Percentiles rank a stretch among this genome's conserved stretches.
These are phyloP conservation scores for Malurus elegans DNA, from an alignment of 2,113 vertebrate genomes.

Conservation along the genomic window DNA sequence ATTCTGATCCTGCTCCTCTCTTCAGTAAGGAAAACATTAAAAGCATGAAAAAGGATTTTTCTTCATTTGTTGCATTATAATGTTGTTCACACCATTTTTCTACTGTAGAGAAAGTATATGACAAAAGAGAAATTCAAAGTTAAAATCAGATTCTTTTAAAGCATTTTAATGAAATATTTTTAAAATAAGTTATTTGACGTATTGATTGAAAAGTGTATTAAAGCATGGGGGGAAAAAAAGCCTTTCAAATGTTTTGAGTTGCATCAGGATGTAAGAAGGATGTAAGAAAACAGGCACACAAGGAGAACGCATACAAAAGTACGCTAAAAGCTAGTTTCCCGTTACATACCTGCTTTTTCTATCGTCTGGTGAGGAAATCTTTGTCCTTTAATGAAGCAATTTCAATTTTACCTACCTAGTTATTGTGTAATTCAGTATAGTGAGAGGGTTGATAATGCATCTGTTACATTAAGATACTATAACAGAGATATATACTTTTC, in stretches of 20 bases:
- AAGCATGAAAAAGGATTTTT: fast-evolving
- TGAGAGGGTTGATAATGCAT: not conserved
- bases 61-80: not conserved
- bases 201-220: not conserved
- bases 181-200: not conserved
- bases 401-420: not conserved
- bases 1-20: not conserved
- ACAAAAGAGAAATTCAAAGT: not conserved
- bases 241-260: not conserved
- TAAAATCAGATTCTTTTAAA: not conserved
- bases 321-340: not conserved
- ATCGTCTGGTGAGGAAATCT: not conserved
- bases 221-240: not conserved
- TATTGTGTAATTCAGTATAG: not conserved
- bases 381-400: not conserved
- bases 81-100: not conserved
- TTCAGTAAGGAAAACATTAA: not conserved
- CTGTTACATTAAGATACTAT: not conserved
- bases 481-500: not conserved
- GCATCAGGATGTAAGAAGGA: not conserved
- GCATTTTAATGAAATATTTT: fast-evolving
- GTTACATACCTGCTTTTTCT: not conserved
- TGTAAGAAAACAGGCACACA: not conserved
- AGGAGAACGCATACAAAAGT: not conserved
- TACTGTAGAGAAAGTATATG: not conserved